Percentiles rank a stretch among this genome's conserved stretches.
Evolutionary conservation across 2,888 invertebrate species (phyloP).

Genomic region (Nasonovia ribisnigri): DNA sequence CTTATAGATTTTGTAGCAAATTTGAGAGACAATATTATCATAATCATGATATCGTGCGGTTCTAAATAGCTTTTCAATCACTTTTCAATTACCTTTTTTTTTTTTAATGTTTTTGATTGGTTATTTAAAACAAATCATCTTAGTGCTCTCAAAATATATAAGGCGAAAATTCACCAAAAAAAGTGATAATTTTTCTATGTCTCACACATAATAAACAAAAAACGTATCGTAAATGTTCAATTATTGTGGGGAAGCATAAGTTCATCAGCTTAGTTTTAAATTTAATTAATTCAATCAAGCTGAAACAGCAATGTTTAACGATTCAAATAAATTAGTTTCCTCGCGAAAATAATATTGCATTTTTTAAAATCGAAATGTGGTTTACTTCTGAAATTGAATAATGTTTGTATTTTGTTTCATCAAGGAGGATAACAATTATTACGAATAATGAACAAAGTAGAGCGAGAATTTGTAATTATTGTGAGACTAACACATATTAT

Average conservation of each 20-base stretch:
- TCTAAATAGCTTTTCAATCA: background rate
- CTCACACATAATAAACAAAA: background rate
- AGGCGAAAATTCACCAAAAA: background rate
- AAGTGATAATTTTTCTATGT: background rate
- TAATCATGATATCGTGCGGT: background rate
- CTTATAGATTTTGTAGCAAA: background rate
- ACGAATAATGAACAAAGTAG: conserved; percentile 24
- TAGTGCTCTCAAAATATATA: background rate
- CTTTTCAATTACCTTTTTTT: too few species aligned
- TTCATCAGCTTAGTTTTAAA: background rate
- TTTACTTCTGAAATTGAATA: background rate
- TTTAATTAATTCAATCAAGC: background rate
- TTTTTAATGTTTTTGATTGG: background rate
- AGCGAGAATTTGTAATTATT: conserved; percentile 38
- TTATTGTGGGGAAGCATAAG: background rate
- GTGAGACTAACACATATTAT: background rate
- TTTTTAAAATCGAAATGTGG: background rate
- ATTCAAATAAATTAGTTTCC: background rate
- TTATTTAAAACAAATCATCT: background rate
- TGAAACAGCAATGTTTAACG: background rate
- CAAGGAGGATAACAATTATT: background rate
- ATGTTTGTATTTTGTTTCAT: conserved; percentile 1
- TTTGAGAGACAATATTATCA: background rate
- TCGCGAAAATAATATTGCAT: background rate
- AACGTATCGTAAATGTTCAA: background rate